Base-by-base conservation (phyloP, 2,888 invertebrate genomes). In the Aleiodes leptofemur region DNA sequence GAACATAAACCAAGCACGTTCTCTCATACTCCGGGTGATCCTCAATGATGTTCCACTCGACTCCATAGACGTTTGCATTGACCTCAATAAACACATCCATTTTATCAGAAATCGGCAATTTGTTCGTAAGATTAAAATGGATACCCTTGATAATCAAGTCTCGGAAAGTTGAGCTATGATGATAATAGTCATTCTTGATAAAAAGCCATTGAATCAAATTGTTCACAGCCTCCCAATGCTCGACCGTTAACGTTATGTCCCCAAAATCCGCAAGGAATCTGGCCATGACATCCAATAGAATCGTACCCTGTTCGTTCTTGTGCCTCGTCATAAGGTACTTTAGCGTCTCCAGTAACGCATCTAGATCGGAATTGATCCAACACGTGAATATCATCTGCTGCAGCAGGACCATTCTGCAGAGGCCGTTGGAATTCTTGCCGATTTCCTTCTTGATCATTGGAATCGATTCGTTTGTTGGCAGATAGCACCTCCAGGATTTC, bases 341-440 rank as follows among this genome's bases (percentile, higher is more conserved):
- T 11, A 90, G 56, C 0, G 84, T 81, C 0, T 84, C 73, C 0
- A 84, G 69, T 2, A 90, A 76, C 11, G 83, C 81, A 0, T 81
- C 69, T 0, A 83, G 56, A 69, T 88, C 86, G 8, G 86, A 69
- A 61, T 90, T 89, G 9, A 88, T 77, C 29, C 80, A 83, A 55
- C 88, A 90, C 11, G 80, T 81, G 29, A 76, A 81, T 3, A 90
- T 79, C 82, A 90, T 82, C 7, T 81, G 79, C 0, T 72, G 29
- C 0, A 87, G 66, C 1, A 87, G 56, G 0, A 16, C 9, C 1
- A 74, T 16, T 29, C 89, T 82, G 0, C 66, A 57, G 0, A 76
- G 50, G 3, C 70, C 29, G 3, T 77, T 59, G 0, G 83, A 76
- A 4, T 77, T 69, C 31, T 72, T 82, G 0, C 61, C 3, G 6